Evolutionary conservation across 2,797 vertebrate species (phyloP).

Genomic region (Hemitrygon akajei): DNA sequence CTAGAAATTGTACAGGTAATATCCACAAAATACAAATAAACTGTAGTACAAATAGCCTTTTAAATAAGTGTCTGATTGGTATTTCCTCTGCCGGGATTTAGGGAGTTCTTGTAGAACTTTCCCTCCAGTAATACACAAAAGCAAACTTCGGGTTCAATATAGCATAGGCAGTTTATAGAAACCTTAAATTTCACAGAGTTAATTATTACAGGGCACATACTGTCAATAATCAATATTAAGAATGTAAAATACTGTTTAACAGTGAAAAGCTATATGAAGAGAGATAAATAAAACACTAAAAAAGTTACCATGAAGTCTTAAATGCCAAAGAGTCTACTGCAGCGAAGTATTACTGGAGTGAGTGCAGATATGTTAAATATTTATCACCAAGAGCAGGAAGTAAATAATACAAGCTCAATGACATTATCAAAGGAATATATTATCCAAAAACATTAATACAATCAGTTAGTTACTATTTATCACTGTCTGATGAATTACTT

Average conservation of each 20-base stretch:
- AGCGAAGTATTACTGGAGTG: background rate
- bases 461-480: background rate
- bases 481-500: background rate
- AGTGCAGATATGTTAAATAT: background rate
- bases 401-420: too few relatives aligned
- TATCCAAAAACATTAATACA: background rate
- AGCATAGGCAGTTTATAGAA: background rate
- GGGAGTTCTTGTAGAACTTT: background rate
- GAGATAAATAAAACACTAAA: background rate
- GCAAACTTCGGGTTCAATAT: background rate
- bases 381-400: too few relatives aligned
- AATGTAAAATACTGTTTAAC: background rate
- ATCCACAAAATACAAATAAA: background rate
- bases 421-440: background rate
- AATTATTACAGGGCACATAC: background rate
- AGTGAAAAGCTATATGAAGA: background rate
- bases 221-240: background rate
- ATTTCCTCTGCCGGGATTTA: background rate
- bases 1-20: background rate
- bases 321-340: background rate
- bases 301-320: background rate
- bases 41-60: background rate
- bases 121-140: background rate
- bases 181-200: background rate
- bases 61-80: background rate